phyloP scores from a whole-genome alignment of 2,113 vertebrate genomes.

The Menidia beryllina region DNA sequence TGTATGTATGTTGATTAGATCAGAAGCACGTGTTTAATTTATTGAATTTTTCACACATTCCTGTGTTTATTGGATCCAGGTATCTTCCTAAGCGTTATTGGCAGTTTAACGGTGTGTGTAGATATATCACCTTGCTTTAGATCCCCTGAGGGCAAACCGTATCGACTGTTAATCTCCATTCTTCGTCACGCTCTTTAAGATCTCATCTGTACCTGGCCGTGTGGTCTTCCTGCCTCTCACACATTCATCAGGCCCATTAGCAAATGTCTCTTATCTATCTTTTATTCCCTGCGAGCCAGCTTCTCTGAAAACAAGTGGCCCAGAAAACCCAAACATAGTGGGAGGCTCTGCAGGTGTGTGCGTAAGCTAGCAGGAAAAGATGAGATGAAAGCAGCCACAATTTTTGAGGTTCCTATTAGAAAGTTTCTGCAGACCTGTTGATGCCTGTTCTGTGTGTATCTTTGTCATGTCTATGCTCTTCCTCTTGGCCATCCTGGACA shows the following conservation, averaged over 20 bases:
- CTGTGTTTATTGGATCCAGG: slow-evolving; percentile 48
- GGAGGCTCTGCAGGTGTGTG: slow-evolving; percentile 32
- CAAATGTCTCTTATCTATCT: slow-evolving; percentile 48
- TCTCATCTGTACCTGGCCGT: slow-evolving; percentile 47
- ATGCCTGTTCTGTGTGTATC: slow-evolving; percentile 14
- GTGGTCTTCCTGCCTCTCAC: slow-evolving; percentile 50
- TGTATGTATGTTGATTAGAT: slow-evolving; percentile 28
- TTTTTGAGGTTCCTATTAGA: slow-evolving; percentile 14
- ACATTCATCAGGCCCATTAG: slow-evolving; percentile 33
- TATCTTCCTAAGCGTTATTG: slow-evolving; percentile 43
- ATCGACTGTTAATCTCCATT: slow-evolving; percentile 36
- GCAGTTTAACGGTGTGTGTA: slow-evolving; percentile 47
- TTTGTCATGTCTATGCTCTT: neutral
- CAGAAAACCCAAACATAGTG: slow-evolving; percentile 47
- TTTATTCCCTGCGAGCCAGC: slow-evolving; percentile 38
- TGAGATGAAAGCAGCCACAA: slow-evolving; percentile 15
- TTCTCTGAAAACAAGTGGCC: slow-evolving; percentile 46
- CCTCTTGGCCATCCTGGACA: slow-evolving; percentile 4
- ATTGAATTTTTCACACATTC: slow-evolving; percentile 57
- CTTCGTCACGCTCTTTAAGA: slow-evolving; percentile 40
- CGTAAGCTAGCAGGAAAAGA: slow-evolving; percentile 14
- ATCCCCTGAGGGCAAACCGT: slow-evolving; percentile 21
- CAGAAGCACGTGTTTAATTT: slow-evolving; percentile 36
- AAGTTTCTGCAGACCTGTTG: neutral
- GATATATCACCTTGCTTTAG: slow-evolving; percentile 20